Conservation (phyloP, 2,797 vertebrate genomes). For the Malurus splendens region DNA sequence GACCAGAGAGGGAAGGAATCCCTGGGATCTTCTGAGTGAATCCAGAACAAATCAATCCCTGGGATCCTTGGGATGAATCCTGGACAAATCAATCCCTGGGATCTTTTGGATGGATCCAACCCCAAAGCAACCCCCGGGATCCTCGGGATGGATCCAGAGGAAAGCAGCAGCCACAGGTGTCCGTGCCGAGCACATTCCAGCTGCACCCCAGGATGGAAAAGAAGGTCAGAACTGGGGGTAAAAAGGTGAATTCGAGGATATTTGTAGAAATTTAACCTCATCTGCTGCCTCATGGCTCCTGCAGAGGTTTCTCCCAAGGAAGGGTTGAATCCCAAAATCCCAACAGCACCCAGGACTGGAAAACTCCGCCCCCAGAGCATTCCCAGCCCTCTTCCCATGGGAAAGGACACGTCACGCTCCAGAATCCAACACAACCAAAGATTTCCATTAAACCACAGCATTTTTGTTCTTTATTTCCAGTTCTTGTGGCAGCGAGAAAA, state of each 20-base stretch:
- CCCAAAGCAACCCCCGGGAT: background rate
- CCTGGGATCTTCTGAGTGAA: background rate
- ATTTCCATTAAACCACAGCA: background rate
- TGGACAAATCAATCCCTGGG: too few species aligned
- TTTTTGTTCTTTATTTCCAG: background rate
- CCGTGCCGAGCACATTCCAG: background rate
- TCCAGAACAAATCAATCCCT: background rate
- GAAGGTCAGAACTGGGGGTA: fast-evolving
- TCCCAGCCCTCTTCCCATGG: background rate
- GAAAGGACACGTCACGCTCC: background rate
- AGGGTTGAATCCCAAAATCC: background rate
- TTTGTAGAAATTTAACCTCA: background rate
- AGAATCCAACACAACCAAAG: background rate
- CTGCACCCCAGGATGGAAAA: background rate
- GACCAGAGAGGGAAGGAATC: background rate
- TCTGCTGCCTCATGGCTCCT: background rate
- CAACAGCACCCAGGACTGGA: background rate
- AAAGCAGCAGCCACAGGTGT: background rate
- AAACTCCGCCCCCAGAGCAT: background rate
- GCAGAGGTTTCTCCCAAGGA: background rate
- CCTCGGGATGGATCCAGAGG: background rate
- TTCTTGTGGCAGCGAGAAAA: background rate
- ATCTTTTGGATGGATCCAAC: too few species aligned
- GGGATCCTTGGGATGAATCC: background rate
- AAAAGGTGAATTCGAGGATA: background rate